Conservation (phyloP, 53 echinoderm and acorn worm species). For the Holothuria scabra region DNA sequence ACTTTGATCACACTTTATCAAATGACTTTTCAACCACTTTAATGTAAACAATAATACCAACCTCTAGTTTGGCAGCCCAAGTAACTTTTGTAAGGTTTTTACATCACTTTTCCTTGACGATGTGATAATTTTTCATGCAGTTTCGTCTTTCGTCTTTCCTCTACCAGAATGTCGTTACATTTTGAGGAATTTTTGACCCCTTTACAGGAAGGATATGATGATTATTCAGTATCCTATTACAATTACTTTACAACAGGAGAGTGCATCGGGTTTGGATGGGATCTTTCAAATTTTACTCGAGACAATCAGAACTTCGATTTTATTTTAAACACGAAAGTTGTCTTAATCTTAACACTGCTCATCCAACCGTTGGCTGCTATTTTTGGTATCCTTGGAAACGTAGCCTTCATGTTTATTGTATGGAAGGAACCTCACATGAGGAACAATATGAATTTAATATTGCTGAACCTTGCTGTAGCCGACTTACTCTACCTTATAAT, state of each 20-base stretch:
- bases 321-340: background rate
- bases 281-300: background rate
- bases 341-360: background rate
- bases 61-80: no score
- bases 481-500: constrained; percentile 25
- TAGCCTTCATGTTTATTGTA: constrained; percentile 14
- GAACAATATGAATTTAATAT: constrained; percentile 47
- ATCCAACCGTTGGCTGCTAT: background rate
- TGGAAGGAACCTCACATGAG: constrained; percentile 15
- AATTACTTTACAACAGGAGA: background rate
- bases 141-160: no score
- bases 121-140: no score
- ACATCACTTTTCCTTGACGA: no score
- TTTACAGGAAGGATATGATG: background rate
- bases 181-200: no score
- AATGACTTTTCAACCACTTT: no score
- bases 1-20: no score
- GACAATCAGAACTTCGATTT: background rate
- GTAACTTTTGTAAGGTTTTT: no score
- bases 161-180: no score
- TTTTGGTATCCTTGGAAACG: constrained; percentile 13
- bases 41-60: no score
- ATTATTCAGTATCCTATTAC: constrained; percentile 4
- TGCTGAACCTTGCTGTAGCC: constrained; percentile 55
- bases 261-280: constrained; percentile 6